A percentile compares a stretch with the other conserved stretches of the same genome.
phyloP scores from a whole-genome alignment of 2,113 vertebrate genomes.

The Alethe diademata region DNA sequence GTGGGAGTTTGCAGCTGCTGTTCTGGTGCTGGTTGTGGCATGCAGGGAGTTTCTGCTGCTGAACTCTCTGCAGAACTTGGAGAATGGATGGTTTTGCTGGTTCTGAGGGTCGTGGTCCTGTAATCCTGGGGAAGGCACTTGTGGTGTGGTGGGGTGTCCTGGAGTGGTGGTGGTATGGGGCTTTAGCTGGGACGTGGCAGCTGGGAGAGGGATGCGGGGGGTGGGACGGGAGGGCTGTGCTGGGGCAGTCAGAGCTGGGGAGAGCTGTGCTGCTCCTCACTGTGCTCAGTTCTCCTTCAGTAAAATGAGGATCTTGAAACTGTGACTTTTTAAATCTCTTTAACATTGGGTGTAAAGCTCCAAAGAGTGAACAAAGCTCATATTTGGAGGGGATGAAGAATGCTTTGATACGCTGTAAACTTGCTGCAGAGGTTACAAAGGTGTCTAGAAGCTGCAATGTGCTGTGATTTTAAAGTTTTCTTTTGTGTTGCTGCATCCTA shows the following conservation, averaged over 20 bases:
- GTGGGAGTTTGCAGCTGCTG: constrained; percentile 37
- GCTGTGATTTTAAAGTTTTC: background rate
- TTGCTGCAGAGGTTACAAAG: background rate
- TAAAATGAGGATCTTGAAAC: fast-evolving
- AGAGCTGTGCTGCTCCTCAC: background rate
- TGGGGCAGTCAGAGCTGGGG: background rate
- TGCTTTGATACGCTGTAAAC: background rate
- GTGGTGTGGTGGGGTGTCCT: background rate
- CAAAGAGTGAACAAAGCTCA: fast-evolving
- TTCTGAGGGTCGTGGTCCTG: background rate
- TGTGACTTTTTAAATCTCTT: background rate
- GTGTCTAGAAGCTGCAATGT: background rate
- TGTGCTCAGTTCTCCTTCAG: background rate
- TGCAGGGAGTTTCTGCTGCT: background rate
- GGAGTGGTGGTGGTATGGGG: fast-evolving
- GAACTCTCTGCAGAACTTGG: background rate
- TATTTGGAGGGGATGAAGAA: background rate
- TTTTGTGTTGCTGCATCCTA: background rate
- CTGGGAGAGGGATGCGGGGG: background rate
- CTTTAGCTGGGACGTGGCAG: background rate
- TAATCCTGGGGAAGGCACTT: background rate
- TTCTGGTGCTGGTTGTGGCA: background rate
- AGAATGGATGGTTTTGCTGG: background rate
- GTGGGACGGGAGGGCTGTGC: fast-evolving
- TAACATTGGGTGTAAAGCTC: background rate